phyloP scores from a whole-genome alignment of 2,888 invertebrate species.

The Drosophila rubida region DNA sequence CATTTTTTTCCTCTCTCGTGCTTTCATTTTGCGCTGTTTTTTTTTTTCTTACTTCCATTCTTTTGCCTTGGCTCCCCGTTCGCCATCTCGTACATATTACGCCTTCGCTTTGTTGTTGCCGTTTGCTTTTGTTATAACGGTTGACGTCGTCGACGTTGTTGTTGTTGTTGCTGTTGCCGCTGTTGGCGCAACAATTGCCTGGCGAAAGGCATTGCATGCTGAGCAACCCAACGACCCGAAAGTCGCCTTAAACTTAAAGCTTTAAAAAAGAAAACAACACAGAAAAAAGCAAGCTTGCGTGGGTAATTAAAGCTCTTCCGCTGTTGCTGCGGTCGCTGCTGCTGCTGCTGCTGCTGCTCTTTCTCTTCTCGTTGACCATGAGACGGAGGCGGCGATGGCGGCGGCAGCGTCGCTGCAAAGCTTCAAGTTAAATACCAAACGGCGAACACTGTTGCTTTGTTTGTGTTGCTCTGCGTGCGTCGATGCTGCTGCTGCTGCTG shows the following conservation, averaged over 20 bases:
- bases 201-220: constrained; percentile 32
- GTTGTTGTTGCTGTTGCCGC: constrained; percentile 13
- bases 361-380: constrained; percentile 16
- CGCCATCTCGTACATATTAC: constrained; percentile 44
- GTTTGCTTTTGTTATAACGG: constrained; percentile 7
- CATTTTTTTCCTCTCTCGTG: not conserved
- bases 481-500: constrained; percentile 1
- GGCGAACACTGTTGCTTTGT: constrained; percentile 43
- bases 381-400: not conserved
- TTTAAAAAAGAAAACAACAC: constrained; percentile 20
- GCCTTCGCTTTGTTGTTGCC: constrained; percentile 42
- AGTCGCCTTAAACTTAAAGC: constrained; percentile 45
- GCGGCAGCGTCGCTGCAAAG: constrained; percentile 30
- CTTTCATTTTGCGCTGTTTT: constrained; percentile 2
- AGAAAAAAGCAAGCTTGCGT: constrained; percentile 26
- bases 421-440: constrained; percentile 54
- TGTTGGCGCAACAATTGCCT: constrained; percentile 66
- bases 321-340: constrained; percentile 1
- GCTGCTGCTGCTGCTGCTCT: not conserved
- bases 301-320: constrained; percentile 50
- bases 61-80: constrained; percentile 9
- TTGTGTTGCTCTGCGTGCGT: constrained; percentile 26
- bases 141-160: constrained; percentile 41
- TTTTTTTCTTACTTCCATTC: constrained; percentile 5
- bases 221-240: not conserved